Base-by-base conservation (phyloP, 2,113 vertebrate genomes). In the Aspiorhynchus laticeps region DNA sequence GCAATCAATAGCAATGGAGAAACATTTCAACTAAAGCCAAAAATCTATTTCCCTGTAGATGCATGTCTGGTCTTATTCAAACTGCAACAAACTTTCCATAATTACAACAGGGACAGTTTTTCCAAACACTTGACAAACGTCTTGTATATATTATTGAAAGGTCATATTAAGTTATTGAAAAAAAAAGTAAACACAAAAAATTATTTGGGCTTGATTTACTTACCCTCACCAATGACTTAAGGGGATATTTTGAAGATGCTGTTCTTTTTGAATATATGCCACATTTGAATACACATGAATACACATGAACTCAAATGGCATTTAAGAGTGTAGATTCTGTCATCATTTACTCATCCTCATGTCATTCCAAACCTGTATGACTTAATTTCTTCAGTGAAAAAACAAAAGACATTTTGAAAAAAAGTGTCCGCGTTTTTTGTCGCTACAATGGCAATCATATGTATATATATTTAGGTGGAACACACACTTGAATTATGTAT, bases 1-100 rank as follows among this genome's bases (percentile, higher is more conserved):
- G 12, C 56, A 79, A 74, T 83, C 69, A 83, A 65, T 26, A 67
- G 12, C 86, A 67, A 26, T 51, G 31, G 48, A 36, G 69, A 84
- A 26, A 26, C 36, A 41, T 71, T 69, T 69, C 53, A 76, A n/a
- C 73, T n/a, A 33, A 75, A 19, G 53, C n/a, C 38, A 73, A 80
- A 86, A 11, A 59, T 69, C 76, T 26, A 31, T 86, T 80, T 61
- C 38, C 31, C 28, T 24, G 31, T 59, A 38, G 56, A 53, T 48
- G 36, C 21, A 6, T 14, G 14, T 53, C 7, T 69, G 46, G 46
- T 36, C 26, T 14, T 14, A 21, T 12, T 46, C 17, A 48, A 11
- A 46, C 33, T 24, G 33, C 65, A 51, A 36, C 26, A 83, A 51
- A 51, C 17, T 33, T 51, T 71, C 21, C 7, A 51, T n/a, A n/a